Evolutionary conservation across 2,888 invertebrate genomes (phyloP).

Genomic region (Andrena dorsata): DNA sequence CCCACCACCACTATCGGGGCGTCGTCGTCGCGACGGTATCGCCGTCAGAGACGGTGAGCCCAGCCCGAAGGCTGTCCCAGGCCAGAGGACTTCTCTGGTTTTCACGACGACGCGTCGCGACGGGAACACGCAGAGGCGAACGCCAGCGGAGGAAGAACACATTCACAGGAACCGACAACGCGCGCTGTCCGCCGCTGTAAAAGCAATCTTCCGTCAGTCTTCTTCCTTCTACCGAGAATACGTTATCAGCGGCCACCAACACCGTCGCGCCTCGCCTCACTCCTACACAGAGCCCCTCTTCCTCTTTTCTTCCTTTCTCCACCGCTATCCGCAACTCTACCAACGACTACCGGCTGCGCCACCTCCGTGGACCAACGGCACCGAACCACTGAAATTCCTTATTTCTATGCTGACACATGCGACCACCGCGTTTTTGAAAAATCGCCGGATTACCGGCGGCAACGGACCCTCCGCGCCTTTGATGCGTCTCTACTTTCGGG

Average conservation of each 20-base stretch:
- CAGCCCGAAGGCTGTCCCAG: conserved; percentile 59
- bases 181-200: conserved; percentile 74
- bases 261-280: conserved; percentile 34
- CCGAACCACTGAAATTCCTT: conserved; percentile 44
- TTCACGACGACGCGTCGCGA: conserved; percentile 64
- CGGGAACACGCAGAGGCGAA: conserved; percentile 64
- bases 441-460: conserved; percentile 29
- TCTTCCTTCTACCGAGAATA: conserved; percentile 79
- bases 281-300: conserved; percentile 34
- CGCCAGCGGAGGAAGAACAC: conserved; percentile 58
- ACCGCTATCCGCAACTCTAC: conserved; percentile 23
- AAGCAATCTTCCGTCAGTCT: conserved; percentile 82
- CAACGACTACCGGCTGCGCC: not conserved
- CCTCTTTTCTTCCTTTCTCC: conserved; percentile 14
- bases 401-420: conserved; percentile 59
- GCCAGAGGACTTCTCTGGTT: conserved; percentile 62
- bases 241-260: conserved; percentile 76
- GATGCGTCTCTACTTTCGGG: not conserved
- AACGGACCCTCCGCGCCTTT: conserved; percentile 19
- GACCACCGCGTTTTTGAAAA: conserved; percentile 37
- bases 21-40: conserved; percentile 62
- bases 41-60: conserved; percentile 25
- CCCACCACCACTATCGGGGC: conserved; percentile 42
- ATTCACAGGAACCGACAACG: conserved; percentile 74
- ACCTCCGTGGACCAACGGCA: not conserved